Evolutionary conservation across 1,140 invertebrate species (phyloP).

Genomic region (Dendrolimus kikuchii): DNA sequence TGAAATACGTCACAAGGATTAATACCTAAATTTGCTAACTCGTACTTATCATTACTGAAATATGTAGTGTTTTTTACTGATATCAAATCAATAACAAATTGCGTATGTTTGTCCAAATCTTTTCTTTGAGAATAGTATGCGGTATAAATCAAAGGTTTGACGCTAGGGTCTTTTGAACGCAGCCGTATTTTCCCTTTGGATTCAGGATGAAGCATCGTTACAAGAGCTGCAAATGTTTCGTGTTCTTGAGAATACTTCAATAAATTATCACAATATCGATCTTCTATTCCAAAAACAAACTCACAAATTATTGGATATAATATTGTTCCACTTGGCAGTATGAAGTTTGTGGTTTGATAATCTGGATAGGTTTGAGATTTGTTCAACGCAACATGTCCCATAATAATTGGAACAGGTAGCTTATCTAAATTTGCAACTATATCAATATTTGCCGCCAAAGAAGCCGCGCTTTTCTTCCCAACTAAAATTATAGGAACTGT

Average conservation of each 20-base stretch:
- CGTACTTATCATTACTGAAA: slow-evolving; percentile 68
- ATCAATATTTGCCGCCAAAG: neutral
- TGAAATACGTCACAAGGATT: slow-evolving; percentile 69
- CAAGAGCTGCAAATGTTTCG: neutral
- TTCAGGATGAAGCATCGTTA: neutral
- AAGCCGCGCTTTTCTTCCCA: neutral
- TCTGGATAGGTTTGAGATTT: slow-evolving; percentile 3
- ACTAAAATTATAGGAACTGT: neutral
- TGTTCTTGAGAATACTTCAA: neutral
- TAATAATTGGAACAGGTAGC: slow-evolving; percentile 1
- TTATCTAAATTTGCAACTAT: neutral
- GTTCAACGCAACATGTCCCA: neutral
- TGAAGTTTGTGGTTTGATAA: slow-evolving; percentile 1
- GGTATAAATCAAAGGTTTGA: slow-evolving; percentile 89
- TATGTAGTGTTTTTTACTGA: slow-evolving; percentile 68
- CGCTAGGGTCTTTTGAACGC: slow-evolving; percentile 51
- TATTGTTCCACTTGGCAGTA: neutral
- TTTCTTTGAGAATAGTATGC: slow-evolving; percentile 86
- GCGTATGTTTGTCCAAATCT: slow-evolving; percentile 83
- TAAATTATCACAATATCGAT: neutral
- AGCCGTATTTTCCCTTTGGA: neutral
- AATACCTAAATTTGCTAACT: slow-evolving; percentile 48
- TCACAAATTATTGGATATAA: neutral
- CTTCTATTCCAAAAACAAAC: neutral
- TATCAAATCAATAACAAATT: slow-evolving; percentile 79